Base-by-base conservation (phyloP, 2,888 invertebrate species). In the Thera britannica region DNA sequence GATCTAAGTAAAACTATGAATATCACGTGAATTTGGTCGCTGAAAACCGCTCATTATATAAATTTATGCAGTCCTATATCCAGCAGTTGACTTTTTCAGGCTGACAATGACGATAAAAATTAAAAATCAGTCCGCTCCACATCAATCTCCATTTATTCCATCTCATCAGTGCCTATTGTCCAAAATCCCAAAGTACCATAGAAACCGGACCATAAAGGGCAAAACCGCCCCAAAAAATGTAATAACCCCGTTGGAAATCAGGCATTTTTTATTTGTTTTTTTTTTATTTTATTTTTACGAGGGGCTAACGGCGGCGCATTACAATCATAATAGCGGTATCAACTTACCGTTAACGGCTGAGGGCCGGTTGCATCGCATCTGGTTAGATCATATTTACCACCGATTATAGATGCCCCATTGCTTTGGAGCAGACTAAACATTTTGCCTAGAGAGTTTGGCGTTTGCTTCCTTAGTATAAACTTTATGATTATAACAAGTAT, bases 251-350 rank as follows among this genome's bases (percentile, higher is more conserved):
- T 87, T 87, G 76, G 78, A 79, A 83, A 79, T 80, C 76, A 77
- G 76, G 77, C 77, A 74, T 84, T 88, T 89, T 86, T 85, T 84
- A 77, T 61, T 60, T 60, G 72, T 68, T 61, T 54, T 34, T 34
- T 34, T 51, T 12, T 49, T 63, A 23, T 57, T 74, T 77, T 55
- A 41, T 12, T 69, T 61, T 67, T 58, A 67, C 55, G 54, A 60
- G 63, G 63, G 85, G 82, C 85, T 87, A 90, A 88, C 89, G 88
- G 89, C 89, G 83, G 87, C 89, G 75, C 85, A 92, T 93, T 93
- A 91, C 84, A 93, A 93, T 92, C 89, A 93, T 85, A 93, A 93
- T 93, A 83, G 88, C 84, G 81, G 82, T 89, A 89, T 91, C 88
- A 84, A 80, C 87, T 90, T 90, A 92, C 93, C 92, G 92, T 92